Evolutionary conservation across 2,113 vertebrate genomes (phyloP).

Genomic region (Ammodytes marinus): DNA sequence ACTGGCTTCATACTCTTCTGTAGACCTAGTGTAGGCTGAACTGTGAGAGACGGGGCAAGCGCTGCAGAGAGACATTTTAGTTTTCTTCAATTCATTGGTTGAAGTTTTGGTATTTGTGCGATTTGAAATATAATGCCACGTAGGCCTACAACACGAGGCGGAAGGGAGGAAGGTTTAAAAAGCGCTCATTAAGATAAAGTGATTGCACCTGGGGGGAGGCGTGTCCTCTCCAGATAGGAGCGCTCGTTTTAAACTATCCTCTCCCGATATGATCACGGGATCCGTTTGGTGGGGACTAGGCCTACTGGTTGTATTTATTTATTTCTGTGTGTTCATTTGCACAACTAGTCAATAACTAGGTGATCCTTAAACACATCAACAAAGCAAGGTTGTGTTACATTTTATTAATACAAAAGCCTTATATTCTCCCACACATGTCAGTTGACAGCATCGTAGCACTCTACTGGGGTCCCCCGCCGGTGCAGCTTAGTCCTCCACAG

Average conservation of each 20-base stretch:
- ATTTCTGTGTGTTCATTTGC: not conserved
- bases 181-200: not conserved
- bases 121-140: not conserved
- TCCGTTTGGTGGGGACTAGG: not conserved
- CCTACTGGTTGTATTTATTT: not conserved
- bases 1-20: no score
- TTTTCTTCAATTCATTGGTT: not conserved
- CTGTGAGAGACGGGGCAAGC: not conserved
- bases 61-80: not conserved
- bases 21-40: not conserved
- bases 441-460: not conserved
- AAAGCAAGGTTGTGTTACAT: conserved; percentile 3
- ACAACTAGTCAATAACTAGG: not conserved
- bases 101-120: not conserved
- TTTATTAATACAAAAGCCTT: conserved; percentile 70
- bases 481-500: conserved; percentile 41
- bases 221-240: not conserved
- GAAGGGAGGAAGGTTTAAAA: no score
- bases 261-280: not conserved
- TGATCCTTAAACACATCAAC: not conserved
- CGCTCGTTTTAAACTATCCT: not conserved
- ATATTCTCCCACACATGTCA: conserved; percentile 53
- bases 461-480: not conserved
- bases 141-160: not conserved
- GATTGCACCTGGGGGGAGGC: not conserved